phyloP scores from a whole-genome alignment of 2,797 vertebrate species.

The Spinus pinus region DNA sequence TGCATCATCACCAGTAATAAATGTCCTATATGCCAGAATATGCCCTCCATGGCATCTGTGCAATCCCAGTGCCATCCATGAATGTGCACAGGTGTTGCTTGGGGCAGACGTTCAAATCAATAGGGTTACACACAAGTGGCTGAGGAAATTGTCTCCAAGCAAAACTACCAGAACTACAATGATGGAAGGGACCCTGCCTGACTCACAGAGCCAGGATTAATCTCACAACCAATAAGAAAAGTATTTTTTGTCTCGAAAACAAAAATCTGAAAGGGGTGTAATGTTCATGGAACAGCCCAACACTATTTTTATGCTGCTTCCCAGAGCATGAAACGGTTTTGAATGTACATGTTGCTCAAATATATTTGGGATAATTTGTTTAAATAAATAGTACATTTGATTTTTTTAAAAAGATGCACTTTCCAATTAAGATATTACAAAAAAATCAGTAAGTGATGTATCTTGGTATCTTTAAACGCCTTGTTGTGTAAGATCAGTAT shows the following conservation, averaged over 20 bases:
- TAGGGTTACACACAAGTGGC: constrained; percentile 4
- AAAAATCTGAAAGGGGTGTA: neutral
- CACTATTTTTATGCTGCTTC: neutral
- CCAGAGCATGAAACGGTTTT: neutral
- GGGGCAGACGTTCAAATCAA: neutral
- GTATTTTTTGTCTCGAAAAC: neutral
- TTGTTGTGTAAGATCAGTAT: neutral
- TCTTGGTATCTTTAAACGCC: neutral
- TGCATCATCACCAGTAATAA: constrained; percentile 63
- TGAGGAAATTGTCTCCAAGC: neutral
- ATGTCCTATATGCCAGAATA: constrained; percentile 42
- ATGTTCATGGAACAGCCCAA: neutral
- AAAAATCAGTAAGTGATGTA: neutral
- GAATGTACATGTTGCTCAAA: neutral
- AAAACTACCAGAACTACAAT: neutral
- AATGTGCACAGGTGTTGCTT: constrained; percentile 51
- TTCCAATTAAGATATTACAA: neutral
- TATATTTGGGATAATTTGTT: neutral
- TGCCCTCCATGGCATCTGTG: constrained; percentile 45
- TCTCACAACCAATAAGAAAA: neutral
- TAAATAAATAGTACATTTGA: neutral
- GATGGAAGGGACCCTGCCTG: neutral
- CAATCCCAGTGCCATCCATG: constrained; percentile 8
- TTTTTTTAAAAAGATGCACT: neutral
- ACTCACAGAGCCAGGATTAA: neutral